These are phyloP conservation scores for Coleophora flavipennella DNA, from an alignment of 2,888 invertebrate genomes.

Conservation along the genomic window DNA sequence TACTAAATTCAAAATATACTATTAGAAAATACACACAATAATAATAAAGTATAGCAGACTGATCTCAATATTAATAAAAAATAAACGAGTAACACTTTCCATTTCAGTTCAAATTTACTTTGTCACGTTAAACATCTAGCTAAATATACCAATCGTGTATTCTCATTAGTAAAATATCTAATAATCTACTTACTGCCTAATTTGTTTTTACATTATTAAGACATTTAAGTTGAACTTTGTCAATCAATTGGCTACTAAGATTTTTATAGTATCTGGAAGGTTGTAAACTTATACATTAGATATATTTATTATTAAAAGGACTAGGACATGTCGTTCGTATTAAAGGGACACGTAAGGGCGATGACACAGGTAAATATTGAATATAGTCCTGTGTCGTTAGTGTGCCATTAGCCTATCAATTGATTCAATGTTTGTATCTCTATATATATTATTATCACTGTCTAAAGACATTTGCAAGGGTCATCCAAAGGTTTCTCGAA, in stretches of 20 bases:
- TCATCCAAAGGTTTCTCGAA: too few relatives aligned
- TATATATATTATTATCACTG: neutral
- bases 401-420: slow-evolving; percentile 2
- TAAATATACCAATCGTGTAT: slow-evolving; percentile 47
- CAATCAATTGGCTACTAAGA: slow-evolving; percentile 10
- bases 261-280: neutral
- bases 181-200: slow-evolving; percentile 49
- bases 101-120: slow-evolving; percentile 39
- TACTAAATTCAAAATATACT: slow-evolving; percentile 58
- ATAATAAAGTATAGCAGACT: slow-evolving; percentile 32
- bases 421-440: neutral
- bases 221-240: slow-evolving; percentile 15
- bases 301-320: slow-evolving; percentile 26
- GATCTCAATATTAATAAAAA: slow-evolving; percentile 35
- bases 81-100: slow-evolving; percentile 23
- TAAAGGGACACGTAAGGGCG: slow-evolving; percentile 1
- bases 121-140: slow-evolving; percentile 38
- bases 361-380: slow-evolving; percentile 11
- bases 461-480: neutral
- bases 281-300: too few relatives aligned
- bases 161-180: slow-evolving; percentile 31
- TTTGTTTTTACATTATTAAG: slow-evolving; percentile 45
- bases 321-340: slow-evolving; percentile 25
- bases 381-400: slow-evolving; percentile 14
- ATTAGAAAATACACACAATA: slow-evolving; percentile 60